Conservation (phyloP, 2,797 vertebrate genomes). For the Streptopelia turtur region DNA sequence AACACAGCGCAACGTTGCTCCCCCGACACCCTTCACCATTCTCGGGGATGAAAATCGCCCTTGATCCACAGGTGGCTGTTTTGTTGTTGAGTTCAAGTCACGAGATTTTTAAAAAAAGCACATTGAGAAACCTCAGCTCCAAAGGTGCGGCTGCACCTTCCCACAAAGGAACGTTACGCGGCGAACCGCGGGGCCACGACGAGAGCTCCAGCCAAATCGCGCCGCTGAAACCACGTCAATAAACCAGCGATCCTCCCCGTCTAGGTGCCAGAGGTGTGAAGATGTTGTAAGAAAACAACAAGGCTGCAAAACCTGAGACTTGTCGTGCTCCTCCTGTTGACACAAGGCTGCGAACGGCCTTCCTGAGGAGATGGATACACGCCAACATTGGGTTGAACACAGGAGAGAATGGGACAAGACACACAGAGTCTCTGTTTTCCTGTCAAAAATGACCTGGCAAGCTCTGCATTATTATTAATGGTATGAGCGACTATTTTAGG, state of each 20-base stretch:
- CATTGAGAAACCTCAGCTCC: not conserved
- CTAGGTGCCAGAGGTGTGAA: not conserved
- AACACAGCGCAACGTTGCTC: too few relatives aligned
- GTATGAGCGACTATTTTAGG: rapidly evolving
- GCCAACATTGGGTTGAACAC: not conserved
- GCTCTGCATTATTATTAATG: not conserved
- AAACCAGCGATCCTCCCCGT: rapidly evolving
- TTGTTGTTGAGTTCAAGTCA: not conserved
- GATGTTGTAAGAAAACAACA: not conserved
- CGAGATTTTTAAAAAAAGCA: not conserved
- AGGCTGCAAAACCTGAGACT: not conserved
- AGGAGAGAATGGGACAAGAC: not conserved
- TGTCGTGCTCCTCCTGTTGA: not conserved
- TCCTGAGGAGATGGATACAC: not conserved
- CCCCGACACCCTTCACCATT: not conserved
- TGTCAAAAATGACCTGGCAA: not conserved
- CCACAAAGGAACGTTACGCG: not conserved
- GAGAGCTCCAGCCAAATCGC: rapidly evolving
- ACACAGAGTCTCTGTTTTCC: too few relatives aligned
- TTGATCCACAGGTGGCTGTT: not conserved
- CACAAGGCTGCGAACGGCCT: not conserved
- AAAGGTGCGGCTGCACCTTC: not conserved
- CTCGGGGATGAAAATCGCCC: rapidly evolving
- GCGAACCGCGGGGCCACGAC: not conserved
- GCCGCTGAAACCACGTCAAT: not conserved